Evolutionary conservation across 2,888 invertebrate genomes (phyloP), one percentile per base, ranked within the genome.

Genomic region (Eledona agricola): DNA sequence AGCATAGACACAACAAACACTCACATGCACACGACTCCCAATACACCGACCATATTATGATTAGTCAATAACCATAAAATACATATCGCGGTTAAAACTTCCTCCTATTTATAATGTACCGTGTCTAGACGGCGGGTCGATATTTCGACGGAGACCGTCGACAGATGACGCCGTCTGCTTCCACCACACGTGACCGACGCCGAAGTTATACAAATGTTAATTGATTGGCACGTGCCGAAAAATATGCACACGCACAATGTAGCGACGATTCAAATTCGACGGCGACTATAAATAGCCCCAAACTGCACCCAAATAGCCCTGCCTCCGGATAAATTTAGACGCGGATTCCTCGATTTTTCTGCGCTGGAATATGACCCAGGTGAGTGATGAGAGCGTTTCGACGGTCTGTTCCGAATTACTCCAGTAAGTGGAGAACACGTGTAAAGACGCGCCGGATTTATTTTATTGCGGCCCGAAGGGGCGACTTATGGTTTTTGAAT

Each of bases 51-150:
- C 54, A 55, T 57, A 61, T 53, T 57, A 66, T 66, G 67, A 68
- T 69, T 67, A 67, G 66, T 66, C 66, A 64, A 67, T 68, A 69
- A 66, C 65, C 65, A 65, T 67, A 67, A 68, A 68, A 63, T 61
- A 62, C 64, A 66, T 67, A 67, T 67, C 60, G 64, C 64, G 57
- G 54, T 47, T 57, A 63, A 59, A 64, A 69, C 64, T 67, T 69
- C 67, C 70, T 71, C 69, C 69, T 70, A 69, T 71, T 71, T 69
- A 69, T 71, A 71, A 70, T 66, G 63, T 62, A 60, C 59, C 60
- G 69, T n/a, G n/a, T 69, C 69, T 71, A 71, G 69, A 69, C 68
- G 61, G 60, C 61, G 51, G 59, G 50, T 61, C 61, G 53, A 61
- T 61, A 59, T 46, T 37, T 50, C 54, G 53, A 53, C 57, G 55